A percentile compares a stretch with the other conserved stretches of the same genome.
Conservation (phyloP, 2,797 vertebrate species). For the Tenualosa ilisha region DNA sequence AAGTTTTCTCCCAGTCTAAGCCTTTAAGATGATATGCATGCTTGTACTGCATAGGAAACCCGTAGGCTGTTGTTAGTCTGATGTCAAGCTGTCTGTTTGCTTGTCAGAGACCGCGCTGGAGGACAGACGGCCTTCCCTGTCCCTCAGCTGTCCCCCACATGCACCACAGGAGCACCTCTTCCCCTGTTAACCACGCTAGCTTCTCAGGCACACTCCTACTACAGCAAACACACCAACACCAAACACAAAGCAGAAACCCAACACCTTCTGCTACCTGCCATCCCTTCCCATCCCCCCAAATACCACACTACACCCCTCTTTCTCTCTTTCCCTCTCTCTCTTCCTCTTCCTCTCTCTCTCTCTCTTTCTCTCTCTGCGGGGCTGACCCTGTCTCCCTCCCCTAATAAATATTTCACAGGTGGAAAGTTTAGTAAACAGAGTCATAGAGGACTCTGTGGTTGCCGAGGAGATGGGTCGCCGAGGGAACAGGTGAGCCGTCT, state of each 20-base stretch:
- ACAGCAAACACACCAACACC: constrained; percentile 41
- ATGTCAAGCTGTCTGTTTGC: background rate
- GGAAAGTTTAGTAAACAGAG: constrained; percentile 78
- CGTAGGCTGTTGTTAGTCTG: background rate
- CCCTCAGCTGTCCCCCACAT: background rate
- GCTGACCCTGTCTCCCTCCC: constrained; percentile 56
- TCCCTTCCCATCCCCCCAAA: background rate
- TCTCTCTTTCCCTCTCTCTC: constrained; percentile 38
- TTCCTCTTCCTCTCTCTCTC: background rate
- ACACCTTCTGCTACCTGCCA: constrained; percentile 31
- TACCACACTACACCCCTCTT: background rate
- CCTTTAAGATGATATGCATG: background rate
- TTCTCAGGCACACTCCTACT: constrained; percentile 32
- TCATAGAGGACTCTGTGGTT: constrained; percentile 56
- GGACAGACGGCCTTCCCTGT: background rate
- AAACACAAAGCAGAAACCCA: constrained; percentile 45
- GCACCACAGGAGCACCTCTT: background rate
- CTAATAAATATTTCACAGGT: constrained; percentile 77
- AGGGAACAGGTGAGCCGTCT: constrained; percentile 43
- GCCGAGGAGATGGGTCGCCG: constrained; percentile 48
- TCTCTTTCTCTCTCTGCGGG: constrained; percentile 49
- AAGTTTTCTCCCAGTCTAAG: background rate
- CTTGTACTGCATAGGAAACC: background rate
- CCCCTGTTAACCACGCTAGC: background rate
- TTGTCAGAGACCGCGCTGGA: background rate